Evolutionary conservation across 1,140 invertebrate genomes (phyloP).

Genomic region (Bicyclus anynana): DNA sequence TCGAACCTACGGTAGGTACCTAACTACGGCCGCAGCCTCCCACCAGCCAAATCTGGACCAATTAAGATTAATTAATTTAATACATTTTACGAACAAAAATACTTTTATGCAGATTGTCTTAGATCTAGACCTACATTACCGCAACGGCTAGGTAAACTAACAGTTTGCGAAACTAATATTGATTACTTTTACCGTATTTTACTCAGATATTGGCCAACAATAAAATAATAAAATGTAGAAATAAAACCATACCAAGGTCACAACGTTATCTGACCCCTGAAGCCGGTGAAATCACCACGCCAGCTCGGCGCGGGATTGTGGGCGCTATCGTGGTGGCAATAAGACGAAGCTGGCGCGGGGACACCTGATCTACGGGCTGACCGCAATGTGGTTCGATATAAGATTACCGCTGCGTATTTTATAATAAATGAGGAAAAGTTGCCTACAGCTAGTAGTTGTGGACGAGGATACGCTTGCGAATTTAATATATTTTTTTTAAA

Average conservation of each 20-base stretch:
- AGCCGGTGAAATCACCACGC: conserved; percentile 3
- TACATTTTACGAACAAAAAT: too few relatives aligned
- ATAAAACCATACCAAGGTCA: conserved; percentile 1
- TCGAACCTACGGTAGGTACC: too few relatives aligned
- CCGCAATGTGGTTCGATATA: conserved; percentile 3
- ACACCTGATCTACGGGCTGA: neutral
- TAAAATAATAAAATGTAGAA: conserved; percentile 1
- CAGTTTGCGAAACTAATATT: neutral
- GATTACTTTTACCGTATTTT: neutral
- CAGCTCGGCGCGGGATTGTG: neutral
- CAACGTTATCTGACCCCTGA: conserved; percentile 1
- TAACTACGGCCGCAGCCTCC: too few relatives aligned
- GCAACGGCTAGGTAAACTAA: neutral
- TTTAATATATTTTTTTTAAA: too few relatives aligned
- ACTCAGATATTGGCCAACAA: neutral
- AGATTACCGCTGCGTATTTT: neutral
- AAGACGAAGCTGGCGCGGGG: neutral
- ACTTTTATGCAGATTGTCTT: too few relatives aligned
- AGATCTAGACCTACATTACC: too few relatives aligned
- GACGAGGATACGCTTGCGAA: too few relatives aligned
- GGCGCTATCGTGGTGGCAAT: neutral
- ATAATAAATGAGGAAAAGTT: too few relatives aligned
- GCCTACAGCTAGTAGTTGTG: too few relatives aligned
- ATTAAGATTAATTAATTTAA: too few relatives aligned
- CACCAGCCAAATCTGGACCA: too few relatives aligned